phyloP scores from a whole-genome alignment of 2,888 invertebrate genomes.

The Heliconius sara region DNA sequence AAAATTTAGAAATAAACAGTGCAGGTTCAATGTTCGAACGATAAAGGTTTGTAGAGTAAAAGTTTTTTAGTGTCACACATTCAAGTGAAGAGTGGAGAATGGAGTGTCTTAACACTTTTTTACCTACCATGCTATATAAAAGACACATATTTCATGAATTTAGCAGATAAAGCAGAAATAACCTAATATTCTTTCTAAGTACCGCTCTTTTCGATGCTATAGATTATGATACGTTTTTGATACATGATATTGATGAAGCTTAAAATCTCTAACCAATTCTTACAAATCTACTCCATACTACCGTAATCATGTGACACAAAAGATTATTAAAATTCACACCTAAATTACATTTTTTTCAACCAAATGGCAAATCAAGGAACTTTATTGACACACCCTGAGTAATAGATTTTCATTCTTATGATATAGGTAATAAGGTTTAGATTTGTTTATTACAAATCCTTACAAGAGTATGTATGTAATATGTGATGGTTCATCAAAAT shows the following conservation, averaged over 20 bases:
- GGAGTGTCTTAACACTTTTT: not conserved
- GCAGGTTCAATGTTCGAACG: conserved; percentile 33
- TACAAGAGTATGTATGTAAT: conserved; percentile 41
- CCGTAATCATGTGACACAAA: not conserved
- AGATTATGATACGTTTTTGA: no score
- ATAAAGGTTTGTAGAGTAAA: not conserved
- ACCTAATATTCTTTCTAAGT: no score
- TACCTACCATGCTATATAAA: not conserved
- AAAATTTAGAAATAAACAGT: conserved; percentile 42
- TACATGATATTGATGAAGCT: not conserved
- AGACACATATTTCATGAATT: not conserved
- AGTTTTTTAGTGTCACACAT: not conserved
- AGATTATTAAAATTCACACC: conserved; percentile 31
- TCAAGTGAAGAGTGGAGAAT: not conserved
- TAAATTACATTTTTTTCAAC: conserved; percentile 36
- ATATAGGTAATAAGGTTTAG: conserved; percentile 15
- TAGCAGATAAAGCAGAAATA: not conserved
- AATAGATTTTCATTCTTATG: conserved; percentile 27
- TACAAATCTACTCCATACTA: not conserved
- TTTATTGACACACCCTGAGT: conserved; percentile 14
- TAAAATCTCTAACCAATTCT: not conserved
- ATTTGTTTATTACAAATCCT: conserved; percentile 32
- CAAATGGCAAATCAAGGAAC: conserved; percentile 42
- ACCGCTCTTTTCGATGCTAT: no score
- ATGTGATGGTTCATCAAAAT: conserved; percentile 68